These are phyloP conservation scores for Sus cebifrons DNA, from an alignment of 2,797 vertebrate species.

Conservation along the genomic window DNA sequence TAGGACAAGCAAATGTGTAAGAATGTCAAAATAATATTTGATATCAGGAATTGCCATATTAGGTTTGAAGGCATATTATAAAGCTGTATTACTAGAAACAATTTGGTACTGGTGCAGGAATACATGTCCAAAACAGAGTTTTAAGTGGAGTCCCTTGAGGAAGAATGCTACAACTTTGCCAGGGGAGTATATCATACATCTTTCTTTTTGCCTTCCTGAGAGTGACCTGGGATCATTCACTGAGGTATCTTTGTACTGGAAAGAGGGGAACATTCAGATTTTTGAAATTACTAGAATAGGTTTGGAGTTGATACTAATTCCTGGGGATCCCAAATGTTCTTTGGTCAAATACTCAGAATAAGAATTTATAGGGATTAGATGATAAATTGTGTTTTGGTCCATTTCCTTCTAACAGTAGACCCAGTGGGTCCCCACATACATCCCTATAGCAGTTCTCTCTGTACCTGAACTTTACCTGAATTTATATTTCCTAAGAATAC, in stretches of 20 bases:
- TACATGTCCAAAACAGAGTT: neutral
- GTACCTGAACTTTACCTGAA: constrained; percentile 41
- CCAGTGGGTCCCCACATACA: neutral
- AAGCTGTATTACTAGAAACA: neutral
- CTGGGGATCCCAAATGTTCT: neutral
- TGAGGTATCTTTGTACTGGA: neutral
- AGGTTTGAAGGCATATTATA: neutral
- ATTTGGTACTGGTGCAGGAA: neutral
- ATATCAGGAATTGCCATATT: neutral
- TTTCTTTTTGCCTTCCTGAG: neutral
- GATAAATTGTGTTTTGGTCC: neutral
- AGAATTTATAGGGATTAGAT: neutral
- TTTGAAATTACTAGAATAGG: neutral
- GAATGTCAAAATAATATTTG: constrained; percentile 24
- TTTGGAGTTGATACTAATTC: neutral
- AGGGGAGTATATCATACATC: neutral
- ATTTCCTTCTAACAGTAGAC: neutral
- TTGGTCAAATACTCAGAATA: neutral
- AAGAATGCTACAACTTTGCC: neutral
- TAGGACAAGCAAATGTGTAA: neutral
- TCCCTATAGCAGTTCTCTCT: neutral
- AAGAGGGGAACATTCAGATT: neutral
- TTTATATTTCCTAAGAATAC: neutral
- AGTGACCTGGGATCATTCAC: neutral
- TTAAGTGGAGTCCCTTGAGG: neutral